Percentiles rank a stretch among this genome's conserved stretches.
Conservation (phyloP, 2,797 vertebrate genomes). For the Gobionotothen gibberifrons region DNA sequence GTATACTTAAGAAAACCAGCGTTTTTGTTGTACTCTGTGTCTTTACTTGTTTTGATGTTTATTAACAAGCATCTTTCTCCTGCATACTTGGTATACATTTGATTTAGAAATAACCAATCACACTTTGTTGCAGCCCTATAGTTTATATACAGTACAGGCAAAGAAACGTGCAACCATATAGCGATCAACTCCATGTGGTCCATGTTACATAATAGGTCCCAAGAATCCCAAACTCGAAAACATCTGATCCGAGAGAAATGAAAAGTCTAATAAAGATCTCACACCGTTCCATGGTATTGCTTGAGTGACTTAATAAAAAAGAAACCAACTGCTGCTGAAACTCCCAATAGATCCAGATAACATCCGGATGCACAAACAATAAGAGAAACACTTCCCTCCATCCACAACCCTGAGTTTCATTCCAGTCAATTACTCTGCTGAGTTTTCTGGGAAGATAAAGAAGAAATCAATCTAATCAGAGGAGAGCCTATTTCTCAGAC, state of each 20-base stretch:
- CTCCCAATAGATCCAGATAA: background rate
- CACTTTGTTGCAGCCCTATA: background rate
- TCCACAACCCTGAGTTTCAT: background rate
- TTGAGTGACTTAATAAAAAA: background rate
- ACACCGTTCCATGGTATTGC: conserved; percentile 3
- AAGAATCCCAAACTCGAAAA: background rate
- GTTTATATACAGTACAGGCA: too few relatives aligned
- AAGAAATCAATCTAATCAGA: conserved; percentile 37
- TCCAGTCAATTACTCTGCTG: conserved; percentile 15
- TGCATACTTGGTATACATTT: too few relatives aligned
- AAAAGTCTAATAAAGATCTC: background rate
- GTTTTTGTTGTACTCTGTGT: too few relatives aligned
- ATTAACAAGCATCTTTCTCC: too few relatives aligned
- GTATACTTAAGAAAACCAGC: too few relatives aligned
- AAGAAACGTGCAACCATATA: background rate
- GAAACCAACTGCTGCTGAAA: background rate
- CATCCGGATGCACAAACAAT: background rate
- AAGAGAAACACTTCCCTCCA: background rate
- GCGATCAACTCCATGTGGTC: background rate
- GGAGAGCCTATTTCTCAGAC: background rate
- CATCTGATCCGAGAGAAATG: conserved; percentile 1
- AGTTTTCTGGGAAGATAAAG: conserved; percentile 24
- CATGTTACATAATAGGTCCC: background rate
- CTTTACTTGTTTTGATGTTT: too few relatives aligned
- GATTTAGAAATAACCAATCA: too few relatives aligned